A percentile compares a stretch with the other conserved stretches of the same genome.
phyloP scores from a whole-genome alignment of 2,797 vertebrate genomes.

The Spinus pinus region DNA sequence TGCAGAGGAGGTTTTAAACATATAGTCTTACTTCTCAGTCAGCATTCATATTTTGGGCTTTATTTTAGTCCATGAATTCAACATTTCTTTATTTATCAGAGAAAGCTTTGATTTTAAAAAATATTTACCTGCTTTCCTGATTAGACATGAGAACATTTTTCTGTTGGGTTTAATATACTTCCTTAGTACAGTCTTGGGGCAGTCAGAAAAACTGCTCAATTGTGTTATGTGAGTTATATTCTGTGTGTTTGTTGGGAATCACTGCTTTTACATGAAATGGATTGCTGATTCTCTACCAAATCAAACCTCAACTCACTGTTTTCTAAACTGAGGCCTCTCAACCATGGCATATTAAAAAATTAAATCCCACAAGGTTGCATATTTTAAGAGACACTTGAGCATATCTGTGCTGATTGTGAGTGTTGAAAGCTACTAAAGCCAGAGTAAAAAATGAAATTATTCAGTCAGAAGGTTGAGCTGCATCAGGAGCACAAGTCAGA shows the following conservation, averaged over 20 bases:
- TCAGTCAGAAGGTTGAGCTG: neutral
- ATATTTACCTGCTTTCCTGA: neutral
- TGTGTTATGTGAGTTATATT: neutral
- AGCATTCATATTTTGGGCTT: neutral
- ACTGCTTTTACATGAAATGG: neutral
- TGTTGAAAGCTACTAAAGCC: neutral
- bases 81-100: neutral
- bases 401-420: neutral
- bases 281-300: neutral
- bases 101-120: neutral
- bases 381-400: neutral
- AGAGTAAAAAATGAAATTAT: neutral
- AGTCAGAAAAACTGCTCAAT: neutral
- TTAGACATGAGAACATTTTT: neutral
- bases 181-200: neutral
- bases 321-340: neutral
- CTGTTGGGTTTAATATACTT: neutral
- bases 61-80: neutral
- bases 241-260: neutral
- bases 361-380: accelerated
- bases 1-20: neutral
- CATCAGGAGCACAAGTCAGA: neutral
- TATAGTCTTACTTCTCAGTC: neutral
- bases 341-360: neutral
- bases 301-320: neutral